Base-by-base conservation (phyloP, 2,888 invertebrate genomes). In the Subacronicta megacephala region DNA sequence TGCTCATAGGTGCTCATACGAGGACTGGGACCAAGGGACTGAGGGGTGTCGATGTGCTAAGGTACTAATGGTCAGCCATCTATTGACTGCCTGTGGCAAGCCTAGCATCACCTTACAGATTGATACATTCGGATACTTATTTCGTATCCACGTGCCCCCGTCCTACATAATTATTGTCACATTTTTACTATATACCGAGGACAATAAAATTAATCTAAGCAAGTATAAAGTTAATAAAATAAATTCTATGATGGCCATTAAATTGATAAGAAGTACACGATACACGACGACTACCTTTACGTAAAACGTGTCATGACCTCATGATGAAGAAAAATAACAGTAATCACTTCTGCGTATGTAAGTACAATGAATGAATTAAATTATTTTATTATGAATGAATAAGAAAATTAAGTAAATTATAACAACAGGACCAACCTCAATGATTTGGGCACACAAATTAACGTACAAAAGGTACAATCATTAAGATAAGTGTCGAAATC, bases 401-500 rank as follows among this genome's bases (percentile, higher is more conserved):
- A 52, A 60, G 64, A 66, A 71, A 69, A 50, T 51, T 54, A 62
- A 64, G 62, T 77, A 58, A 70, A 77, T 56, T 55, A 72, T 44
- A 72, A 75, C 55, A 66, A 75, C 67, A 74, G 67, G 63, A 63
- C 65, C 66, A 65, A 46, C 52, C 35, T 16, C 3, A n/a, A 13
- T 57, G 53, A 70, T 60, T 62, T 58, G 73, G 63, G 64, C 69
- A 45, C 37, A 29, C 50, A 7, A 43, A 59, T 33, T 52, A 45
- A 47, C 23, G 52, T 57, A 50, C 38, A 50, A 51, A n/a, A 68
- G 46, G 35, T 64, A 79, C 69, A 79, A 77, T 85, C 79, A 85
- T 88, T 87, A 87, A 82, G 54, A 82, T 74, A 69, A 63, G 69
- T 89, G 83, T 76, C 75, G 88, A 89, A 92, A 92, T 82, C 83